These are phyloP conservation scores for Plecotus auritus DNA, from an alignment of 2,113 vertebrate genomes.

Conservation along the genomic window DNA sequence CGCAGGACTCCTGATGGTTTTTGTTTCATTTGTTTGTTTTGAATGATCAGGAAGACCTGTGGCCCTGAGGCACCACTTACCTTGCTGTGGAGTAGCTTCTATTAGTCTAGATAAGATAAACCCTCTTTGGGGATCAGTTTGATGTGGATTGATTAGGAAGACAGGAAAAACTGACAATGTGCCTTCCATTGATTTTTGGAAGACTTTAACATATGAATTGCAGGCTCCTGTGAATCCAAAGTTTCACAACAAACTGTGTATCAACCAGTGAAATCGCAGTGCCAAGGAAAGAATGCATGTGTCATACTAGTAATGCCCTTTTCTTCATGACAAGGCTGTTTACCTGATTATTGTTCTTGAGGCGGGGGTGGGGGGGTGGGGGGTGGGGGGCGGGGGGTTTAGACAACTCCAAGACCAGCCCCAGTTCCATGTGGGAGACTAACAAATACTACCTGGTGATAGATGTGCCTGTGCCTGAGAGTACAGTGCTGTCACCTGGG, in stretches of 20 bases:
- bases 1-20: not conserved
- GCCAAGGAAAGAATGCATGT: not conserved
- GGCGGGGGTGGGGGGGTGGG: not conserved
- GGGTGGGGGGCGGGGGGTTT: not conserved
- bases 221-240: not conserved
- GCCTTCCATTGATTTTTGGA: slow-evolving; percentile 20
- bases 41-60: not conserved
- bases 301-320: not conserved
- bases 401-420: not conserved
- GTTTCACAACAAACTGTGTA: not conserved
- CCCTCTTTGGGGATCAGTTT: not conserved
- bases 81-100: not conserved
- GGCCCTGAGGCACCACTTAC: not conserved
- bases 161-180: not conserved
- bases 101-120: not conserved
- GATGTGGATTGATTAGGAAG: not conserved
- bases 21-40: not conserved
- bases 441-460: not conserved
- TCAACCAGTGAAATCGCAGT: not conserved
- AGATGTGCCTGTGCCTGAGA: not conserved
- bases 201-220: not conserved
- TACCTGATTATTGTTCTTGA: not conserved
- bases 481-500: not conserved
- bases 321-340: not conserved
- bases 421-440: not conserved